A percentile compares a stretch with the other conserved stretches of the same genome.
Evolutionary conservation across 2,888 invertebrate species (phyloP).

Genomic region (Drosophila mimetica): DNA sequence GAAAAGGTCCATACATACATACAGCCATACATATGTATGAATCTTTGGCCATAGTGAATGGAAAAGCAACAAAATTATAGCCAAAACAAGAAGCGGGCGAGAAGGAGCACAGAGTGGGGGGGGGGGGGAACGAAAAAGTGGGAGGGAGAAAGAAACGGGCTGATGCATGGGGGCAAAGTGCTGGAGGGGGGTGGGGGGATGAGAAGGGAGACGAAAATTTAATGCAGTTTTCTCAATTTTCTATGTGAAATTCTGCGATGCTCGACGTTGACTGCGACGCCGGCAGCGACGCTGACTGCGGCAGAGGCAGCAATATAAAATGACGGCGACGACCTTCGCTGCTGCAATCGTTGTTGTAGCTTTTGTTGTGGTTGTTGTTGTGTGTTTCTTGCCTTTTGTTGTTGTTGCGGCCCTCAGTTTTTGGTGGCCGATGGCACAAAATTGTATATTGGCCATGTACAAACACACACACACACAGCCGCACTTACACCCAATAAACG

Average conservation of each 20-base stretch:
- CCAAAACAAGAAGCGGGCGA: conserved; percentile 33
- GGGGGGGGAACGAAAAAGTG: background rate
- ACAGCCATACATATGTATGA: background rate
- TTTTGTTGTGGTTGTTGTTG: conserved; percentile 42
- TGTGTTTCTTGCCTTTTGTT: conserved; percentile 17
- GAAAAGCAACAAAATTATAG: conserved; percentile 35
- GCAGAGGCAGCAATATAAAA: conserved; percentile 35
- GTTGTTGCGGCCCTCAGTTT: conserved; percentile 65
- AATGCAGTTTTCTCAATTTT: conserved; percentile 77
- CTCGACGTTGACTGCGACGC: conserved; percentile 39
- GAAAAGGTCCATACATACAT: background rate
- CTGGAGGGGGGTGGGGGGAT: background rate
- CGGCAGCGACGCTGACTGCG: conserved; percentile 20
- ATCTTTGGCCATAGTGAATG: conserved; percentile 31
- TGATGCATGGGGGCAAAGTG: conserved; percentile 6
- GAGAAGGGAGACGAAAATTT: conserved; percentile 64
- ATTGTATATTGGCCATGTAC: conserved; percentile 65
- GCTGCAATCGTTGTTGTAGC: conserved; percentile 50
- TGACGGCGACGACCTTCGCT: conserved; percentile 68
- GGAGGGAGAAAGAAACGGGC: conserved; percentile 12
- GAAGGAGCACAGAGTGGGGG: background rate
- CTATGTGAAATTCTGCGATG: conserved; percentile 68
- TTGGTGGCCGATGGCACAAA: conserved; percentile 70
- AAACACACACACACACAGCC: conserved; percentile 23
- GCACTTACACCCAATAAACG: conserved; percentile 20